phyloP scores from a whole-genome alignment of 2,113 vertebrate genomes.

The Cynoglossus semilaevis region DNA sequence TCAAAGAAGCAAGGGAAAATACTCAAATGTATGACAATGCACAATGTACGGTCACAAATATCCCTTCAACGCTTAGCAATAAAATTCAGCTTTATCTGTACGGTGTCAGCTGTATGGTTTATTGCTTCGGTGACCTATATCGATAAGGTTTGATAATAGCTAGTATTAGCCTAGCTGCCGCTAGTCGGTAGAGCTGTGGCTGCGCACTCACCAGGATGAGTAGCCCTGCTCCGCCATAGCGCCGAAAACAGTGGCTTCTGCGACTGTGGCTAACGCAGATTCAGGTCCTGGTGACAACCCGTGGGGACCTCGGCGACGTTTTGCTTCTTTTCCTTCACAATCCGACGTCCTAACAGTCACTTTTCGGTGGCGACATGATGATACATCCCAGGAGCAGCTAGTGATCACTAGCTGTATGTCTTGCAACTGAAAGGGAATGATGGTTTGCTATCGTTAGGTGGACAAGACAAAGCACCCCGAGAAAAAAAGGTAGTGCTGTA shows the following conservation, averaged over 20 bases:
- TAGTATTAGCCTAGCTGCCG: constrained; percentile 36
- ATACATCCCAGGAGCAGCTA: constrained; percentile 68
- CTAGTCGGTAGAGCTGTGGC: constrained; percentile 42
- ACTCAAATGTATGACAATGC: constrained; percentile 1
- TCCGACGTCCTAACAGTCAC: constrained; percentile 60
- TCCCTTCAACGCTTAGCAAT: accelerated
- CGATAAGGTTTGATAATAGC: constrained; percentile 16
- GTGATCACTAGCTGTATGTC: constrained; percentile 66
- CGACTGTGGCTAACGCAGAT: constrained; percentile 64
- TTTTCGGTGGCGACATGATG: constrained; percentile 75
- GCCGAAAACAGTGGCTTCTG: constrained; percentile 72
- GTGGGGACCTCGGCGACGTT: constrained; percentile 52
- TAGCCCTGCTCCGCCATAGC: constrained; percentile 85
- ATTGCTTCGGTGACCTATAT: constrained; percentile 26
- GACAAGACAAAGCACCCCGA: constrained; percentile 76
- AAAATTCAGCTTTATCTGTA: background rate
- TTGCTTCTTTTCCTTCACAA: constrained; percentile 56
- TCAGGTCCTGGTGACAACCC: constrained; percentile 68
- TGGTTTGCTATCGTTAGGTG: constrained; percentile 71
- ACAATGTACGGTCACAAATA: background rate
- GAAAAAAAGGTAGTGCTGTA: constrained; percentile 49
- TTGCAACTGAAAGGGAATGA: constrained; percentile 65
- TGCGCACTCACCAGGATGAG: constrained; percentile 80
- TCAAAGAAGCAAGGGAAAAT: constrained; percentile 17
- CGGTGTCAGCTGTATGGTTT: background rate